Percentiles rank a stretch among this genome's conserved stretches.
Evolutionary conservation across 1,140 invertebrate genomes (phyloP).

Genomic region (Drosophila sulfurigaster): DNA sequence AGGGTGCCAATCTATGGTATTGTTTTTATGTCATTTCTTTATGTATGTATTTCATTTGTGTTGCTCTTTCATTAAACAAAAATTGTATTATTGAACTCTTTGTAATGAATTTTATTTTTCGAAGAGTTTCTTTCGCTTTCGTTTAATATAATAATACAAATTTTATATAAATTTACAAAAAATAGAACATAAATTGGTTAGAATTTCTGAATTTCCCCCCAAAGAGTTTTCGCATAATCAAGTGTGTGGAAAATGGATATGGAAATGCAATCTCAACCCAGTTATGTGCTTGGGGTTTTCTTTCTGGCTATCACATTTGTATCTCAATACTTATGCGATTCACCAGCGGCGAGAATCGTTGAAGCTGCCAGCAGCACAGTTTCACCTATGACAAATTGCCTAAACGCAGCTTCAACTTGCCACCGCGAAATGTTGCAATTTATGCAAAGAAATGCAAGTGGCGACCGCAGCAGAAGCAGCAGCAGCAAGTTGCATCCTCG

Average conservation of each 20-base stretch:
- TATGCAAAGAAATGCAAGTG: constrained; percentile 75
- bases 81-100: too few relatives aligned
- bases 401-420: constrained; percentile 66
- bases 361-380: constrained; percentile 42
- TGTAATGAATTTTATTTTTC: too few relatives aligned
- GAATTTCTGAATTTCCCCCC: too few relatives aligned
- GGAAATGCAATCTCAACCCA: constrained; percentile 6
- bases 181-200: too few relatives aligned
- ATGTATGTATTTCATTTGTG: too few relatives aligned
- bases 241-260: constrained; percentile 3
- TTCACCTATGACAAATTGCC: constrained; percentile 78
- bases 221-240: background rate
- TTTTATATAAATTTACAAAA: too few relatives aligned
- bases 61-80: too few relatives aligned
- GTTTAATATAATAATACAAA: too few relatives aligned
- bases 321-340: constrained; percentile 56
- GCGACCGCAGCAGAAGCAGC: constrained; percentile 12
- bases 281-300: constrained; percentile 1
- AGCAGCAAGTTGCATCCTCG: constrained; percentile 10
- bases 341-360: constrained; percentile 24
- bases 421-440: constrained; percentile 70
- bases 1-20: too few relatives aligned
- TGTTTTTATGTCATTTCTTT: too few relatives aligned
- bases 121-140: too few relatives aligned
- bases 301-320: constrained; percentile 47